phyloP scores from a whole-genome alignment of 35 echinoderm and acorn worm genomes.

The Lytechinus pictus region DNA sequence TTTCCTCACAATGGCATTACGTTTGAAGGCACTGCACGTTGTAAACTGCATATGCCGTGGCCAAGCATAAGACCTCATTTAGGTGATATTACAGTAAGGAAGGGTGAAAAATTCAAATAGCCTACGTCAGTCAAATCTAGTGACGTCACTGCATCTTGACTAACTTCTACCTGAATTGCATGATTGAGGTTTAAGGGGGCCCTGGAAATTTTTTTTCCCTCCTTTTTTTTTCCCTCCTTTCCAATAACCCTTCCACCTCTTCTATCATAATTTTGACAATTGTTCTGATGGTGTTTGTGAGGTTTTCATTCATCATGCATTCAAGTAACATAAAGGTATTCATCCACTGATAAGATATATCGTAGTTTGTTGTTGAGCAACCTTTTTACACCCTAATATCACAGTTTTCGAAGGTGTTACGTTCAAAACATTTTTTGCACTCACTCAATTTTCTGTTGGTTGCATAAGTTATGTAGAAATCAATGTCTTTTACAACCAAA shows the following conservation, averaged over 20 bases:
- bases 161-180: neutral
- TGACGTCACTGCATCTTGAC: conserved; percentile 30
- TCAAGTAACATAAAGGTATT: too few relatives aligned
- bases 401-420: too few relatives aligned
- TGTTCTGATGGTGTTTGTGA: neutral
- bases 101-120: conserved; percentile 39
- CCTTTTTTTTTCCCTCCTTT: neutral
- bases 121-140: conserved; percentile 11
- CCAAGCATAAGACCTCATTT: conserved; percentile 17
- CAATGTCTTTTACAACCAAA: too few relatives aligned
- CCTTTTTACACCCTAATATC: too few relatives aligned
- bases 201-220: neutral
- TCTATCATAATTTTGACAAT: neutral
- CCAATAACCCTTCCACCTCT: neutral
- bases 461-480: too few relatives aligned
- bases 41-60: neutral
- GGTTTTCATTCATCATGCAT: too few relatives aligned
- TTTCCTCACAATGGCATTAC: neutral
- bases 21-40: neutral
- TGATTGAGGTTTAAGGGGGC: conserved; percentile 9
- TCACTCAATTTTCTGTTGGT: too few relatives aligned
- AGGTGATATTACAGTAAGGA: neutral
- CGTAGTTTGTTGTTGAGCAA: too few relatives aligned
- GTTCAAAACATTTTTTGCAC: too few relatives aligned
- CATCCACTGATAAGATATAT: too few relatives aligned